Base-by-base conservation (phyloP, 1,140 invertebrate genomes). In the Maconellicoccus hirsutus region DNA sequence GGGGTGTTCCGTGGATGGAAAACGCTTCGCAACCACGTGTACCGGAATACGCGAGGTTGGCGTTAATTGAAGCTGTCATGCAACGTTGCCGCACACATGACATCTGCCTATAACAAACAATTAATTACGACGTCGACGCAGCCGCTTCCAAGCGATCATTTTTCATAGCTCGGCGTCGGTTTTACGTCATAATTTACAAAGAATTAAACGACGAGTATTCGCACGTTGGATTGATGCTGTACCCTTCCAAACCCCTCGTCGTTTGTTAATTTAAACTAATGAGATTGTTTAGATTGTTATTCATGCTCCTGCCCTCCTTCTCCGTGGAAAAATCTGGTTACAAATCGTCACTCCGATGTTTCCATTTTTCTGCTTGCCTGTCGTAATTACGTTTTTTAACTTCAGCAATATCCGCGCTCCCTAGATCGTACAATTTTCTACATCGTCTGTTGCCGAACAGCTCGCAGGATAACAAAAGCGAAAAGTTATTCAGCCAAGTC, bases 41-140 rank as follows among this genome's bases (percentile, higher is more conserved):
- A 12, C 29, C 12, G n/a, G n/a, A n/a, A n/a, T 33, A 33, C 29
- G 12, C 29, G 29, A 33, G 29, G 12, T n/a, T n/a, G n/a, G 29
- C 42, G 6, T 52, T 52, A 52, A 52, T 52, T 52, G 42, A 52
- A 52, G 42, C 42, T 52, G 42, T 52, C 42, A 52, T 52, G 42
- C 42, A 52, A 52, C 42, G 42, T 52, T 52, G 42, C 42, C 42
- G 29, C 29, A 52, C n/a, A 52, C 42, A 52, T 52, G 42, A 19
- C 42, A 52, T 52, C n/a, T 19, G 42, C 12, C 10, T 16, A 52
- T 19, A 52, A 52, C 42, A 52, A 52, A 16, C n/a, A 52, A 52
- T 52, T 52, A 52, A 52, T 52, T 52, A 52, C 42, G 16, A 12
- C 29, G 29, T 33, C 29, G 29, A 33, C 12, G 4, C 12, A 12